Evolutionary conservation across 2,113 vertebrate species (phyloP).

Genomic region (Myanophis thanlyinensis): DNA sequence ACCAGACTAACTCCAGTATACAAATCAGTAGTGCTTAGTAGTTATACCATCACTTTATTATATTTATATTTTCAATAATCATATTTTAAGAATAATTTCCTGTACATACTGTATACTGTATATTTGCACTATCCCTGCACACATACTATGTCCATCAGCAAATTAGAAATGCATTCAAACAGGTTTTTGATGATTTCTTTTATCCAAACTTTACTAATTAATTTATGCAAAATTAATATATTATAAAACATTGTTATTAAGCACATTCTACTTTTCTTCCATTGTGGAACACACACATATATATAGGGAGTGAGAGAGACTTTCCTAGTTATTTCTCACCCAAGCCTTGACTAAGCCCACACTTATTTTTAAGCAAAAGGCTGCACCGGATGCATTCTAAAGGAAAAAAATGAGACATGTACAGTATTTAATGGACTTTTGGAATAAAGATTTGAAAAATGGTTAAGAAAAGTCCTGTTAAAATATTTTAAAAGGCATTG

Average conservation of each 20-base stretch:
- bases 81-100: neutral
- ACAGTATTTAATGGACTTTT: neutral
- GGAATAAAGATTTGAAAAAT: neutral
- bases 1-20: neutral
- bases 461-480: neutral
- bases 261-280: neutral
- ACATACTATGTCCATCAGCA: constrained; percentile 31
- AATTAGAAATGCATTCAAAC: neutral
- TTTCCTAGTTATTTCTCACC: neutral
- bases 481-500: neutral
- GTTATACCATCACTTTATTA: constrained; percentile 33
- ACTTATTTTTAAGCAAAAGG: neutral
- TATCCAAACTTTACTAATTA: neutral
- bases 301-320: too few relatives aligned
- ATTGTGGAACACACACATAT: neutral
- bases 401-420: neutral
- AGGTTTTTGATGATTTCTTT: neutral
- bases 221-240: neutral
- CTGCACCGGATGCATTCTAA: neutral
- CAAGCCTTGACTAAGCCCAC: neutral
- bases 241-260: neutral
- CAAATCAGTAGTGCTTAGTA: neutral
- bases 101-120: neutral
- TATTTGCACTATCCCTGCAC: neutral
- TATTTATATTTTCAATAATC: constrained; percentile 1